Base-by-base conservation (phyloP, 2,888 invertebrate genomes). In the Erebia aethiops region DNA sequence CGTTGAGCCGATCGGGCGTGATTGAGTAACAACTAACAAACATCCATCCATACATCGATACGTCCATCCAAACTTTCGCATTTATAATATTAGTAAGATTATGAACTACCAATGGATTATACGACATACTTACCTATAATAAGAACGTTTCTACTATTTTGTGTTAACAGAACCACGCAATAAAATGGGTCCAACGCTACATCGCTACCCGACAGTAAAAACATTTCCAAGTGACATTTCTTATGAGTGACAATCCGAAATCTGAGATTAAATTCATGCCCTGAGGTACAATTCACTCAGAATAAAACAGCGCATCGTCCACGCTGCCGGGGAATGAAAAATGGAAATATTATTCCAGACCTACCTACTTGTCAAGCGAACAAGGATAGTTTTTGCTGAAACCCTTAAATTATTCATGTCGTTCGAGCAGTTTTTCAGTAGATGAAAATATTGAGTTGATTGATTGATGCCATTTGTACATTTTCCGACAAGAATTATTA, bases 231-330 rank as follows among this genome's bases (percentile, higher is more conserved):
- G 84, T 86, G 87, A 87, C 84, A 82, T 81, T 87, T 88, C 87
- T 90, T 89, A 88, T 86, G 87, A 87, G 86, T 87, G 90, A 88
- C 87, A 87, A 84, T 84, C 86, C 84, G 85, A 86, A 89, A 88
- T 84, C 88, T 82, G 84, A 91, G 92, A 92, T 92, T 92, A 92
- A 92, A 92, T 91, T 91, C 90, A 89, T 90, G 86, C 90, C 91
- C 91, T 80, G 87, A 87, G 92, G 92, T 87, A 85, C 87, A 86
- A 88, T 91, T 89, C 87, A 84, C 86, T 85, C 84, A 81, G 87
- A 87, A 86, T 84, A 67, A 67, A 83, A 84, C 85, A 85, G 83
- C 84, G 87, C 88, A 85, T 87, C 88, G 87, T 88, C 87, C 86
- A 86, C 87, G 86, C 86, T 85, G 86, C 84, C 80, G 79, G 80